Conservation (phyloP, 2,797 vertebrate genomes). For the Sebastes vulpes region DNA sequence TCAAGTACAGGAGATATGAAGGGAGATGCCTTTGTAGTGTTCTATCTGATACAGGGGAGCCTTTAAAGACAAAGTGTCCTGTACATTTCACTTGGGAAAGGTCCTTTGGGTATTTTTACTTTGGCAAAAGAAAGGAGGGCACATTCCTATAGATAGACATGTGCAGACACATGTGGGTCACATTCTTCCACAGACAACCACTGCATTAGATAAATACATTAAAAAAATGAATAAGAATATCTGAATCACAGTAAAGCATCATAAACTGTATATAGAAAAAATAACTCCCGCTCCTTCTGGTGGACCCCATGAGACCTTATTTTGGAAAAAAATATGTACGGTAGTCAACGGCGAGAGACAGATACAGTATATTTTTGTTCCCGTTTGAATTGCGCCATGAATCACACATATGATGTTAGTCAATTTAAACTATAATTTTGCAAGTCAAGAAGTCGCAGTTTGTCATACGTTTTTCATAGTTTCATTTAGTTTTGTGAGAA, state of each 20-base stretch:
- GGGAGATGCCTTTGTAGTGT: constrained; percentile 3
- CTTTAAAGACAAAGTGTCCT: not conserved
- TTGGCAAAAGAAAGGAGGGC: constrained; percentile 5
- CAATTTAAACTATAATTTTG: no score
- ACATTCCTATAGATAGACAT: constrained; percentile 1
- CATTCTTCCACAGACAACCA: not conserved
- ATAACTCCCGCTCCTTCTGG: rapidly evolving
- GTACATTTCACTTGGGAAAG: not conserved
- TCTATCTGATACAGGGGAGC: not conserved
- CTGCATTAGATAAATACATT: not conserved
- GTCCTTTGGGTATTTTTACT: constrained; percentile 8
- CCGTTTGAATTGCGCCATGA: no score
- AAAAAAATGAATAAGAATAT: not conserved
- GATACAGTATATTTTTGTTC: no score
- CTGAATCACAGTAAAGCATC: not conserved
- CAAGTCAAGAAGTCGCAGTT: no score
- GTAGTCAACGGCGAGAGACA: no score
- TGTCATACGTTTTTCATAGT: no score
- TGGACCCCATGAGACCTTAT: no score
- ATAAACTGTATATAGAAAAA: no score
- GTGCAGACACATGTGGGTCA: constrained; percentile 8
- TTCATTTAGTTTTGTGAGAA: no score
- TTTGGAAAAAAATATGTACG: no score
- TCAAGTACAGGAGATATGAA: constrained; percentile 15
- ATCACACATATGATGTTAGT: no score